A percentile compares a stretch with the other conserved stretches of the same genome.
These are phyloP conservation scores for Macroramphosus scolopax DNA, from an alignment of 2,797 vertebrate genomes.

Conservation along the genomic window DNA sequence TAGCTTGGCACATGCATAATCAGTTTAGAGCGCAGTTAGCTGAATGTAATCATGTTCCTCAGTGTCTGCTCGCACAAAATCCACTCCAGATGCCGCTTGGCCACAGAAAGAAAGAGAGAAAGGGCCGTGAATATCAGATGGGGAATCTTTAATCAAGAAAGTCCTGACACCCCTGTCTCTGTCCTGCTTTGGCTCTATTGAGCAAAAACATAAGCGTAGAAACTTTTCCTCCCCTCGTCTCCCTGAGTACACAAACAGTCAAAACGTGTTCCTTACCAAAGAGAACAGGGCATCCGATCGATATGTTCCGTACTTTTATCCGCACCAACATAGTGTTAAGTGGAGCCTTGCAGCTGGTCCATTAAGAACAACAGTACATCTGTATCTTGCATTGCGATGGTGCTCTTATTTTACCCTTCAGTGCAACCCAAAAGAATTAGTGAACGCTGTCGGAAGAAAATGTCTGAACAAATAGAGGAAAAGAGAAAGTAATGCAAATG, in stretches of 20 bases:
- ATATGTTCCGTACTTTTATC: conserved; percentile 45
- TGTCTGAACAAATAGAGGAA: conserved; percentile 57
- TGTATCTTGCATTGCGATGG: conserved; percentile 47
- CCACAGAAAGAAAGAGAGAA: conserved; percentile 83
- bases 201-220: conserved; percentile 58
- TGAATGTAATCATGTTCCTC: conserved; percentile 99
- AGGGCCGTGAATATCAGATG: conserved; percentile 81
- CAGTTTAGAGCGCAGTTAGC: conserved; percentile 99
- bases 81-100: conserved; percentile 92
- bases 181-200: conserved; percentile 64
- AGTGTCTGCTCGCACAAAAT: conserved; percentile 99
- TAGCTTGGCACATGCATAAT: conserved; percentile 99
- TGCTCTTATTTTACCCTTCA: conserved; percentile 66
- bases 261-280: conserved; percentile 13
- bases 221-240: conserved; percentile 42
- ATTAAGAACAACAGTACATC: conserved; percentile 49
- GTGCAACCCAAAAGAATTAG: conserved; percentile 61
- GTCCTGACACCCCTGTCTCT: conserved; percentile 53
- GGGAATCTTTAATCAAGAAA: conserved; percentile 74
- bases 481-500: conserved; percentile 57
- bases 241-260: conserved; percentile 16
- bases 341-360: conserved; percentile 39
- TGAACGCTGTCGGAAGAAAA: conserved; percentile 52
- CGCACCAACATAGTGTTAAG: conserved; percentile 48
- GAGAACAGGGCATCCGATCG: conserved; percentile 43